Evolutionary conservation across 2,113 vertebrate species (phyloP).

Genomic region (Fregata magnificens): DNA sequence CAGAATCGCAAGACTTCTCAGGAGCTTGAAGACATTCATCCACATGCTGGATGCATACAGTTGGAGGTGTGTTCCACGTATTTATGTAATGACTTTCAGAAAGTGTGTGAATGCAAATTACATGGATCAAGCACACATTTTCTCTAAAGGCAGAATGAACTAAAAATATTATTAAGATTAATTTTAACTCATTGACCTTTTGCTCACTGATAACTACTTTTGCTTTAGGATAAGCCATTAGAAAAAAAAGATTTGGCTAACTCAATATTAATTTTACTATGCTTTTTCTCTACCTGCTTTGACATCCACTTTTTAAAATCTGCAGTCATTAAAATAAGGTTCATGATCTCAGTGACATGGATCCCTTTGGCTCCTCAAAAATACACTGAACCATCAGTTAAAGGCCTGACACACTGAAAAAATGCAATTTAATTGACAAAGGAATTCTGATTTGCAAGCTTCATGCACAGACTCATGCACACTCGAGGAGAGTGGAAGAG

Average conservation of each 20-base stretch:
- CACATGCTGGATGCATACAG: not conserved
- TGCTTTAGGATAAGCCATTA: constrained; percentile 29
- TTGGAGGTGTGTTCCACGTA: not conserved
- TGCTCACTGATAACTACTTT: constrained; percentile 30
- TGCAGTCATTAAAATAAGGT: constrained; percentile 15
- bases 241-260: constrained; percentile 12
- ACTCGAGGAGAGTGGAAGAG: not conserved
- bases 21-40: not conserved
- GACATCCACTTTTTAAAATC: not conserved
- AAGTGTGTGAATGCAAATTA: constrained; percentile 1
- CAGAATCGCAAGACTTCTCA: not conserved
- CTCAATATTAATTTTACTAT: not conserved
- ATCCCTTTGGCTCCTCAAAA: constrained; percentile 1
- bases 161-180: constrained; percentile 43
- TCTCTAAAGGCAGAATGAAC: constrained; percentile 23
- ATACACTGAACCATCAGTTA: not conserved
- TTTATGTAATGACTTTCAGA: not conserved
- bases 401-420: not conserved
- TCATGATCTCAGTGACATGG: not conserved
- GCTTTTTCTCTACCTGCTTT: not conserved
- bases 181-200: constrained; percentile 48
- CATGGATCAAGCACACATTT: not conserved
- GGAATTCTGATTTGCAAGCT: not conserved
- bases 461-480: not conserved
- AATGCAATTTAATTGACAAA: not conserved